Evolutionary conservation across 2,888 invertebrate genomes (phyloP).

Genomic region (Lycaena phlaeas): DNA sequence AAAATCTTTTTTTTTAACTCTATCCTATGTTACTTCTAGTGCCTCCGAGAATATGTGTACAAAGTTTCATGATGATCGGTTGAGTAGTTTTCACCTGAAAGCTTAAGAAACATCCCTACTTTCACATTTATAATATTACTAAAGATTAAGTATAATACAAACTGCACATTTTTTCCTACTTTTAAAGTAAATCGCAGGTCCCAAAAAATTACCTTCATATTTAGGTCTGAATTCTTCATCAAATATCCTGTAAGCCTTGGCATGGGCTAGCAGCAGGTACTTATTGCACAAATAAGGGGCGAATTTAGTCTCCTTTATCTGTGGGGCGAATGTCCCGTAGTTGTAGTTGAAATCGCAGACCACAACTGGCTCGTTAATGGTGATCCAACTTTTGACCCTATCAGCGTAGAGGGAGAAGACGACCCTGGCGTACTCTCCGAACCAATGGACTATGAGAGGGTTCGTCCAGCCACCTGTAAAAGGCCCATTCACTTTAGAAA

Average conservation of each 20-base stretch:
- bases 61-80: too few relatives aligned
- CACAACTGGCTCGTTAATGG: constrained; percentile 69
- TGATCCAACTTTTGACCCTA: constrained; percentile 73
- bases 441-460: constrained; percentile 51
- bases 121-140: too few relatives aligned
- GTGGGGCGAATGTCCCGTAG: constrained; percentile 33
- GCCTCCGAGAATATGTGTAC: too few relatives aligned
- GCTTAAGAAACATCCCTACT: too few relatives aligned
- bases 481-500: not conserved
- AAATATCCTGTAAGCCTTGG: constrained; percentile 68
- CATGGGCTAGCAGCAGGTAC: constrained; percentile 73
- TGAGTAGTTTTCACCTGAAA: too few relatives aligned
- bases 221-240: constrained; percentile 57
- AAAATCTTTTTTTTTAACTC: too few relatives aligned
- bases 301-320: constrained; percentile 35
- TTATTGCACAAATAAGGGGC: constrained; percentile 71
- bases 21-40: too few relatives aligned
- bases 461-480: constrained; percentile 74
- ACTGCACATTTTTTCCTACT: too few relatives aligned
- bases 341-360: constrained; percentile 44
- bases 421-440: constrained; percentile 17
- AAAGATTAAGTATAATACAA: too few relatives aligned
- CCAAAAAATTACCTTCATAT: constrained; percentile 53
- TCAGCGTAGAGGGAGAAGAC: constrained; percentile 69
- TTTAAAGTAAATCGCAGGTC: too few relatives aligned